Evolutionary conservation across 2,888 invertebrate genomes (phyloP).

Genomic region (Opisthograptis luteolata): DNA sequence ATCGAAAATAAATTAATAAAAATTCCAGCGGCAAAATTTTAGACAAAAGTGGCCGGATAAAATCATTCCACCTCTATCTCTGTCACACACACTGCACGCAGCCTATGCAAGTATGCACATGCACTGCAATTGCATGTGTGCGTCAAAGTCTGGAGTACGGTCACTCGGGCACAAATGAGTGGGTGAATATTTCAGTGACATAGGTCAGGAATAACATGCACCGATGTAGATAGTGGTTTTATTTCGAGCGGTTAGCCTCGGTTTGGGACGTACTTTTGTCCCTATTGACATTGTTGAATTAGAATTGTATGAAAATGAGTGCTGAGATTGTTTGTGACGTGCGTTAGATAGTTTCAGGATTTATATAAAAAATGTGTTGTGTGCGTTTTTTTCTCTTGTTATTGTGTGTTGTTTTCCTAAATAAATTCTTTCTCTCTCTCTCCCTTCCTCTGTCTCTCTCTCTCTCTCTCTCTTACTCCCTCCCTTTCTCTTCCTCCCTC

Average conservation of each 20-base stretch:
- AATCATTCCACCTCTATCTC: not conserved
- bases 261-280: slow-evolving; percentile 18
- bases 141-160: slow-evolving; percentile 49
- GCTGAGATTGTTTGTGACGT: slow-evolving; percentile 5
- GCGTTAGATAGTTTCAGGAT: not conserved
- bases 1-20: not conserved
- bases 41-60: not conserved
- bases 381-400: too few relatives aligned
- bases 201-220: slow-evolving; percentile 63
- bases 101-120: slow-evolving; percentile 23
- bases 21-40: not conserved
- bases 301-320: slow-evolving; percentile 8
- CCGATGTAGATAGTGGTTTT: slow-evolving; percentile 26
- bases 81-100: slow-evolving; percentile 2
- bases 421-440: too few relatives aligned
- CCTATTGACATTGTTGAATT: slow-evolving; percentile 21
- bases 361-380: too few relatives aligned
- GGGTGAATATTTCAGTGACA: slow-evolving; percentile 52
- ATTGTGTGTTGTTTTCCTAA: too few relatives aligned
- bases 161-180: slow-evolving; percentile 59
- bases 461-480: too few relatives aligned
- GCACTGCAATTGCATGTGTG: slow-evolving; percentile 41
- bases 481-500: too few relatives aligned
- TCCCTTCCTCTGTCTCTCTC: too few relatives aligned
- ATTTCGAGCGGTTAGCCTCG: slow-evolving; percentile 19